These are phyloP conservation scores for Phymastichus coffea DNA, from an alignment of 1,140 invertebrate genomes.

Conservation along the genomic window DNA sequence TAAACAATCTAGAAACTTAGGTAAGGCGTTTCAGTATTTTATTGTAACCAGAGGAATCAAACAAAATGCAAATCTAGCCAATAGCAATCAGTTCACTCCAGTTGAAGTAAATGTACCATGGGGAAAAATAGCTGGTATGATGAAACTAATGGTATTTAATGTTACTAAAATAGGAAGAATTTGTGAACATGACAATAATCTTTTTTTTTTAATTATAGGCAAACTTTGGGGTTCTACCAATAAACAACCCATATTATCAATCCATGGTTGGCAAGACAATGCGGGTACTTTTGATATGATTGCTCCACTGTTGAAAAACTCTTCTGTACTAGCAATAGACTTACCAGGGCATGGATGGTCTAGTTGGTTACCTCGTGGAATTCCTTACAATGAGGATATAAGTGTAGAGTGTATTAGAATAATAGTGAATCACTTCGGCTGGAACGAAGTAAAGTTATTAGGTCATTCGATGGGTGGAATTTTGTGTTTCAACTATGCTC, in stretches of 20 bases:
- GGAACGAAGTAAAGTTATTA: constrained; percentile 69
- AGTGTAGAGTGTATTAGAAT: constrained; percentile 58
- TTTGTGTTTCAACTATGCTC: constrained; percentile 59
- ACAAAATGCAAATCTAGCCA: background rate
- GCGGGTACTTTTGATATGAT: constrained; percentile 72
- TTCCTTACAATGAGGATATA: constrained; percentile 63
- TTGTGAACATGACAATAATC: too few species aligned
- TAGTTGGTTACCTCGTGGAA: constrained; percentile 64
- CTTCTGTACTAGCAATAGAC: constrained; percentile 67
- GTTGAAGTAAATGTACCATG: constrained; percentile 66
- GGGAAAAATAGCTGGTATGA: constrained; percentile 65
- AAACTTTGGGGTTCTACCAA: constrained; percentile 68
- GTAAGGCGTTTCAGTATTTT: too few species aligned
- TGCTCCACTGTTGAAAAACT: constrained; percentile 62
- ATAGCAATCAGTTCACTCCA: constrained; percentile 45
- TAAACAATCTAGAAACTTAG: too few species aligned
- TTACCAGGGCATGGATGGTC: constrained; percentile 74
- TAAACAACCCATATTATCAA: constrained; percentile 64
- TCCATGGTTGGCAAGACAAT: constrained; percentile 79
- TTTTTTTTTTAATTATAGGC: constrained; percentile 31
- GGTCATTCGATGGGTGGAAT: constrained; percentile 70
- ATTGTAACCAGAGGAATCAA: background rate
- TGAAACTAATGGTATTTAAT: background rate
- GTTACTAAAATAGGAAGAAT: too few species aligned
- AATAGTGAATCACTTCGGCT: constrained; percentile 66